A percentile compares a stretch with the other conserved stretches of the same genome.
Conservation (phyloP, 2,888 invertebrate genomes). For the Drosophila paramelanica region DNA sequence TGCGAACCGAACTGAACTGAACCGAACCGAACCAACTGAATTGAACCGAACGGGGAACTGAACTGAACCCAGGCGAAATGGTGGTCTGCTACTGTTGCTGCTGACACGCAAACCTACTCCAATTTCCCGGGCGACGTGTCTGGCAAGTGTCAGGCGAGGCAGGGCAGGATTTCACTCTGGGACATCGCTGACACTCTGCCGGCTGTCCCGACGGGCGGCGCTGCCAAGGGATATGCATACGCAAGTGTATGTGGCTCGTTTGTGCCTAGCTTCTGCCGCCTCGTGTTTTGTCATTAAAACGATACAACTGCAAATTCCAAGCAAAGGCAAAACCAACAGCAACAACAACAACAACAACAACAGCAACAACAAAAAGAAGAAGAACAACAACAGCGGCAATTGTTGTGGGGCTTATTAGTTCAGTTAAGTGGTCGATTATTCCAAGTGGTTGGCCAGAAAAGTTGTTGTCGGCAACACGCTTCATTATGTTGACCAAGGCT, state of each 20-base stretch:
- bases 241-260: constrained; percentile 6
- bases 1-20: background rate
- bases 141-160: constrained; percentile 54
- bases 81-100: constrained; percentile 27
- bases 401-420: constrained; percentile 60
- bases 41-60: background rate
- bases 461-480: constrained; percentile 14
- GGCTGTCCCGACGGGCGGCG: constrained; percentile 18
- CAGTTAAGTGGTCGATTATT: constrained; percentile 43
- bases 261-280: constrained; percentile 17
- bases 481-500: background rate
- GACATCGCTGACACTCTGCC: constrained; percentile 61
- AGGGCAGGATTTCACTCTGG: constrained; percentile 55
- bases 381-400: constrained; percentile 19
- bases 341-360: constrained; percentile 16
- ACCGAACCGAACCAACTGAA: constrained; percentile 4
- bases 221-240: background rate
- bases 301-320: constrained; percentile 63
- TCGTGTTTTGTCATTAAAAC: constrained; percentile 69
- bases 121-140: constrained; percentile 63
- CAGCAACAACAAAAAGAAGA: constrained; percentile 6
- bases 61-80: background rate
- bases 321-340: constrained; percentile 15
- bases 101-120: constrained; percentile 77
- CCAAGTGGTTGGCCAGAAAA: constrained; percentile 28